phyloP scores from a whole-genome alignment of 2,113 vertebrate species.

The Guaruba guarouba region DNA sequence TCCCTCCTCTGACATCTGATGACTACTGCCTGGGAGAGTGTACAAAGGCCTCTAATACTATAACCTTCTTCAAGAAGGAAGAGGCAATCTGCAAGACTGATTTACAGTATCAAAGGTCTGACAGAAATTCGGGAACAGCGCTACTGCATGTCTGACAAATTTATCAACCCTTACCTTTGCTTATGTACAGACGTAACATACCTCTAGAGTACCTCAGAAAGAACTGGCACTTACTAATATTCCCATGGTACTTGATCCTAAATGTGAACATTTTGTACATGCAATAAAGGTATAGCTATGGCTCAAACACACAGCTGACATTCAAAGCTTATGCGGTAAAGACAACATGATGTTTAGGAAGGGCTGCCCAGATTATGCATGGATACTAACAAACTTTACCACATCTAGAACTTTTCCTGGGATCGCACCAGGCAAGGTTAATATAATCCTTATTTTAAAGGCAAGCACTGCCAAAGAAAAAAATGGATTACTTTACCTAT shows the following conservation, averaged over 20 bases:
- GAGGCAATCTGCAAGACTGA: not conserved
- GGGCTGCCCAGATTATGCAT: not conserved
- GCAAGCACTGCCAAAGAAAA: not conserved
- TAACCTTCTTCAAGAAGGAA: not conserved
- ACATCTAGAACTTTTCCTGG: not conserved
- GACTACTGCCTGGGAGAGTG: not conserved
- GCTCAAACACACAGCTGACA: not conserved
- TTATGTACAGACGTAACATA: rapidly evolving
- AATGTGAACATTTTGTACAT: not conserved
- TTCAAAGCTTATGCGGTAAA: not conserved
- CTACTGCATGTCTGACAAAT: not conserved
- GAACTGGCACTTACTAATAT: not conserved
- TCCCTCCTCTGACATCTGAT: not conserved
- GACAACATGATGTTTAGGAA: not conserved
- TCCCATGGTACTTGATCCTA: not conserved
- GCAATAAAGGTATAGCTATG: not conserved
- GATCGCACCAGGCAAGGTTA: not conserved
- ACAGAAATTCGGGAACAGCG: not conserved
- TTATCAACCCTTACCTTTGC: not conserved
- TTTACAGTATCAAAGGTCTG: not conserved
- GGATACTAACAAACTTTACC: not conserved
- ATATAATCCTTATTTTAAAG: not conserved
- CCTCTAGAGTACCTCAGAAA: not conserved
- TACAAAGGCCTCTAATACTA: not conserved
- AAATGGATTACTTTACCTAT: not conserved